phyloP scores from a whole-genome alignment of 2,888 invertebrate species.

The Ceratothoa steindachneri region DNA sequence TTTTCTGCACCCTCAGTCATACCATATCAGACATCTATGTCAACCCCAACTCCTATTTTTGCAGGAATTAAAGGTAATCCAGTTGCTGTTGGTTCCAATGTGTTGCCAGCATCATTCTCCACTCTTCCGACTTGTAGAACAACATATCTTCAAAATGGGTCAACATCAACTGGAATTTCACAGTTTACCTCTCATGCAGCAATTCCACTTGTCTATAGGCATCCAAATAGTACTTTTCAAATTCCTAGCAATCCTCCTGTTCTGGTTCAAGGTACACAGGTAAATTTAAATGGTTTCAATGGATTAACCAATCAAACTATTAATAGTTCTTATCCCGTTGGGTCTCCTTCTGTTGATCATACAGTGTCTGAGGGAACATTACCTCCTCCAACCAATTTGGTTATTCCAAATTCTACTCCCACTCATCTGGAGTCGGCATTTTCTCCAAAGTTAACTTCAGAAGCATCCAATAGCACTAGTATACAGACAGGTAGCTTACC shows the following conservation, averaged over 20 bases:
- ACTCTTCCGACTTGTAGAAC: background rate
- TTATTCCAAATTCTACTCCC: background rate
- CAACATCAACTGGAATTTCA: background rate
- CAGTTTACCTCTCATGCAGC: background rate
- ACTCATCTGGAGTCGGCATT: background rate
- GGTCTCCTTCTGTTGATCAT: background rate
- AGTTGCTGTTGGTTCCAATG: background rate
- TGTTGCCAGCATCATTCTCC: background rate
- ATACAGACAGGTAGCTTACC: background rate
- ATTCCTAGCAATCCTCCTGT: background rate
- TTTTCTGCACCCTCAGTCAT: background rate
- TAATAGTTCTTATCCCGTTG: background rate
- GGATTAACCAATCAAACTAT: background rate
- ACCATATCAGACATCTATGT: background rate
- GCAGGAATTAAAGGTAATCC: background rate
- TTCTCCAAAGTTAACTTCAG: background rate
- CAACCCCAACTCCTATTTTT: background rate
- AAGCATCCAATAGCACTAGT: background rate
- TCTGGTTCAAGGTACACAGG: background rate
- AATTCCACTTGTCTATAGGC: background rate
- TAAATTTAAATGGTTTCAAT: background rate
- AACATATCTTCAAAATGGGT: background rate
- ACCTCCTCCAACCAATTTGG: background rate
- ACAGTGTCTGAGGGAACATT: background rate
- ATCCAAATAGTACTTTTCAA: constrained; percentile 4